Evolutionary conservation across 2,888 invertebrate species (phyloP).

Genomic region (Folsomia candida): DNA sequence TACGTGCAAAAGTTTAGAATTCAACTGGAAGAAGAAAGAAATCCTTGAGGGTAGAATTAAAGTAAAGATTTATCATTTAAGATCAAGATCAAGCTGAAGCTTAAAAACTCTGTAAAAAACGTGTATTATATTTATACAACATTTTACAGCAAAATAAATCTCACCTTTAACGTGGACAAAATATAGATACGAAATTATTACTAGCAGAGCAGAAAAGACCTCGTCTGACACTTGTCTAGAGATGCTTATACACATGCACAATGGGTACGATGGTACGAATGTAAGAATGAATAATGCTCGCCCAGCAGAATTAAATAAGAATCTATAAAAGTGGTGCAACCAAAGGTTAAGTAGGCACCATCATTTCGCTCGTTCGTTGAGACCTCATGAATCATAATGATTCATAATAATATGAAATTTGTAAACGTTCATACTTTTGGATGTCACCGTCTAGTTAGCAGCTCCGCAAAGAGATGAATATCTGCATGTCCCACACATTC

Average conservation of each 20-base stretch:
- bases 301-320: not conserved
- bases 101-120: no score
- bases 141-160: no score
- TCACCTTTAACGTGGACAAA: no score
- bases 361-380: not conserved
- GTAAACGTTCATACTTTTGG: not conserved
- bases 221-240: not conserved
- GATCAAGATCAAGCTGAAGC: not conserved
- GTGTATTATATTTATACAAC: no score
- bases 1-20: no score
- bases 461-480: not conserved
- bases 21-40: not conserved
- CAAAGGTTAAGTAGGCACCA: not conserved
- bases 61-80: not conserved
- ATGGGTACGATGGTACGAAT: not conserved
- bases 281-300: not conserved
- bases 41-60: not conserved
- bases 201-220: no score
- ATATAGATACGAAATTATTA: no score
- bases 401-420: not conserved
- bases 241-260: not conserved
- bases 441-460: not conserved
- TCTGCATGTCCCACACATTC: no score
- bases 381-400: slow-evolving; percentile 15
- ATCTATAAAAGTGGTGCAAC: not conserved